phyloP scores from a whole-genome alignment of 2,113 vertebrate species.

The Pangasianodon hypophthalmus region DNA sequence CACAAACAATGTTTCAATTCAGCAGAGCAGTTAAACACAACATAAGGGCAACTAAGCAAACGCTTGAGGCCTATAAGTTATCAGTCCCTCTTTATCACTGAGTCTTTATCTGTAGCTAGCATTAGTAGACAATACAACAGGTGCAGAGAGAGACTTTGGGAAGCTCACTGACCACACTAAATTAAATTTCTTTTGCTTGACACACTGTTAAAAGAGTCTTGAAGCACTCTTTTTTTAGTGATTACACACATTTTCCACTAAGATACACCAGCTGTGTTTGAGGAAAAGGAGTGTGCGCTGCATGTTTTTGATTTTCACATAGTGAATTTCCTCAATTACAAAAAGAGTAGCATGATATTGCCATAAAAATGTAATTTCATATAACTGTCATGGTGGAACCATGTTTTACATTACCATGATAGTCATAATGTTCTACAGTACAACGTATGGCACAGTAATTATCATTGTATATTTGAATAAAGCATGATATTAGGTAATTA shows the following conservation, averaged over 20 bases:
- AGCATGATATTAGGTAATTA: not conserved
- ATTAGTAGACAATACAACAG: conserved; percentile 39
- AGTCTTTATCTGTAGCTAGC: not conserved
- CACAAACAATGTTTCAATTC: not conserved
- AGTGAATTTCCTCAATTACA: not conserved
- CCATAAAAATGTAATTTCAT: not conserved
- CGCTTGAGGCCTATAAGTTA: not conserved
- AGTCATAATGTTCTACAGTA: not conserved
- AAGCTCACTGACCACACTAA: not conserved
- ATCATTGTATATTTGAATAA: not conserved
- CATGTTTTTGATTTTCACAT: not conserved
- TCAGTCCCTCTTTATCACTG: not conserved
- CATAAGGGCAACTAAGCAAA: not conserved
- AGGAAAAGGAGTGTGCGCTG: not conserved
- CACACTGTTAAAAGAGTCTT: conserved; percentile 30
- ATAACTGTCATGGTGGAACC: not conserved
- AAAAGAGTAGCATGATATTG: not conserved
- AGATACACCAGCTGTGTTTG: not conserved
- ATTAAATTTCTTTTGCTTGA: conserved; percentile 46
- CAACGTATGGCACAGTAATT: not conserved
- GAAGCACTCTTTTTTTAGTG: not conserved
- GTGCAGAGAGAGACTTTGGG: conserved; percentile 44
- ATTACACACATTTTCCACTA: not conserved
- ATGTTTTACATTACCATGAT: not conserved
- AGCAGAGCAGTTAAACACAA: not conserved